Percentiles rank a stretch among this genome's conserved stretches.
These are phyloP conservation scores for Odontamblyopus rebecca DNA, from an alignment of 2,797 vertebrate species.

Conservation along the genomic window DNA sequence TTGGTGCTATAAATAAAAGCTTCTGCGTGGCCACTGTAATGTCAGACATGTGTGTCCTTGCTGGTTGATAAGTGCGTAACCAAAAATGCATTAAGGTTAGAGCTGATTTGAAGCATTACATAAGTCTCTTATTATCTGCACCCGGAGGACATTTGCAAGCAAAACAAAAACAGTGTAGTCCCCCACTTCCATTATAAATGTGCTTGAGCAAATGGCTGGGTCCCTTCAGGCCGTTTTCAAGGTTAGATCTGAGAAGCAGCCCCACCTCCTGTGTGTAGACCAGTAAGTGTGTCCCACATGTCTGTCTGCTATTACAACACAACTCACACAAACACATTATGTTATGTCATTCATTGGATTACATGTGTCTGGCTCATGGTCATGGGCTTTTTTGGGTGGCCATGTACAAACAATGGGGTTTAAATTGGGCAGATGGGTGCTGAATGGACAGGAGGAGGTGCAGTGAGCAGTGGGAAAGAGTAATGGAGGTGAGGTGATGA, in stretches of 20 bases:
- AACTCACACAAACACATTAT: constrained; percentile 51
- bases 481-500: no score
- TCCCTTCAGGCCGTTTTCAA: constrained; percentile 45
- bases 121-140: constrained; percentile 52
- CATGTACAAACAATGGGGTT: no score
- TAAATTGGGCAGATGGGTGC: no score
- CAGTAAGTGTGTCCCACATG: constrained; percentile 61
- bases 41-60: constrained; percentile 6
- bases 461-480: no score
- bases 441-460: no score
- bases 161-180: constrained; percentile 48
- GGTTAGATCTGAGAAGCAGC: constrained; percentile 50
- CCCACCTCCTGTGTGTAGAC: constrained; percentile 36
- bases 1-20: neutral
- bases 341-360: neutral
- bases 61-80: neutral
- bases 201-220: constrained; percentile 43
- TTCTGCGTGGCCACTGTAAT: neutral
- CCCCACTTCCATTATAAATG: constrained; percentile 34
- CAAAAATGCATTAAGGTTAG: constrained; percentile 40
- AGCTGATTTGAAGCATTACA: constrained; percentile 28
- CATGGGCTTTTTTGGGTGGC: neutral
- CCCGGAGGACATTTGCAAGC: constrained; percentile 31
- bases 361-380: neutral
- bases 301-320: constrained; percentile 69